Evolutionary conservation across 1,140 invertebrate genomes (phyloP), one percentile per base, ranked within the genome.

Genomic region (Camponotus floridanus): DNA sequence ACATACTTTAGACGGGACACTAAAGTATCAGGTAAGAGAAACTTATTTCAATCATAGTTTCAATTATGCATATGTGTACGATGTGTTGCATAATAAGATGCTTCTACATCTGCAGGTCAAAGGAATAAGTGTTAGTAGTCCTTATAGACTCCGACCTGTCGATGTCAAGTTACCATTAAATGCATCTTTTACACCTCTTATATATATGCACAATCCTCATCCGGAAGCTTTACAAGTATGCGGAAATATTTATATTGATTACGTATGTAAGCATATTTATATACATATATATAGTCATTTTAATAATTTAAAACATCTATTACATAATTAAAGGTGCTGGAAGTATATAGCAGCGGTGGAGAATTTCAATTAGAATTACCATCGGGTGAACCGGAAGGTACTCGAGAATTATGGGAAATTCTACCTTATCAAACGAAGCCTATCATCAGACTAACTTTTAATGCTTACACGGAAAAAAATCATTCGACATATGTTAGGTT

Each of bases 131-230:
- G 96, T 97, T 88, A 97, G 97, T 86, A 99, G 98, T 95, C 98
- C 98, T 48, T 99, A 98, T 95, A 96, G 98, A 91, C 94, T 99
- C 89, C 96, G 97, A 94, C 98, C 99, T 68, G 96, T 99, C 74
- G 98, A 97, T 74, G 97, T 99, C 64, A 97, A 97, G 94, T 97
- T 99, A 95, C 99, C 99, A 78, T 95, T 98, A 89, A 99, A 99
- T 96, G 97, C 98, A 85, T 98, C 97, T 87, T 98, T 98, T 95
- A 97, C 98, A 89, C 98, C 98, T 76, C 95, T 98, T 91, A 98
- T 99, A 92, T 97, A 98, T 90, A 97, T 99, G 95, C 97, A 99
- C 95, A 99, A 99, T 96, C 99, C 99, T 91, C 97, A 98, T 94
- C 96, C 97, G 91, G 96, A 97, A 90, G 96, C 97, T 79, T 96